A percentile compares a stretch with the other conserved stretches of the same genome.
phyloP scores from a whole-genome alignment of 2,113 vertebrate species.

The Notarius quadriscutis region DNA sequence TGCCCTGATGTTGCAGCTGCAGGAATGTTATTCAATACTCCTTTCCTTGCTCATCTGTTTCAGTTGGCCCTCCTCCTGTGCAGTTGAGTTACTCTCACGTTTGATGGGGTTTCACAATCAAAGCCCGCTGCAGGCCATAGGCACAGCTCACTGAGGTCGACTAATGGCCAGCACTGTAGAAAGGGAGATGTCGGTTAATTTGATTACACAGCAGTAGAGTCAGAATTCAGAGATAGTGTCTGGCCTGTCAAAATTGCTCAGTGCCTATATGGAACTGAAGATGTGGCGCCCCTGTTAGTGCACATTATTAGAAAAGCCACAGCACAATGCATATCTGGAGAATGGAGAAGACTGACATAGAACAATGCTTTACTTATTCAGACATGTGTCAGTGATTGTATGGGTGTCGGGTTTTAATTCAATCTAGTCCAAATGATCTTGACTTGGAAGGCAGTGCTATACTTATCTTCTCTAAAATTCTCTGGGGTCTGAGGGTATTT shows the following conservation, averaged over 20 bases:
- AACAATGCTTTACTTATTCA: constrained; percentile 58
- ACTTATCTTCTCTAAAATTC: neutral
- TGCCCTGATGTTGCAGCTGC: constrained; percentile 9
- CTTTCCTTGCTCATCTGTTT: neutral
- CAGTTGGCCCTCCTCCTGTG: constrained; percentile 23
- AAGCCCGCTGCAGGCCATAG: constrained; percentile 46
- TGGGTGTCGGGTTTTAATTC: constrained; percentile 55
- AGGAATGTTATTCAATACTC: constrained; percentile 5
- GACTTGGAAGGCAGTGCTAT: neutral
- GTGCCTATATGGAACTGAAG: neutral
- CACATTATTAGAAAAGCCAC: constrained; percentile 25
- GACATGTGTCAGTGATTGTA: constrained; percentile 48
- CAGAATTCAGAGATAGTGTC: constrained; percentile 35
- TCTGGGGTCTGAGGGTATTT: no score
- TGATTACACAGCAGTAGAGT: constrained; percentile 58
- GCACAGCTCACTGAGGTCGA: constrained; percentile 54
- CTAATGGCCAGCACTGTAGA: constrained; percentile 48
- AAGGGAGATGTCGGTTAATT: constrained; percentile 53
- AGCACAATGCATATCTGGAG: neutral
- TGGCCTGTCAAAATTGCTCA: constrained; percentile 42
- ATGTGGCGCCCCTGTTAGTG: constrained; percentile 3
- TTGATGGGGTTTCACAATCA: constrained; percentile 47
- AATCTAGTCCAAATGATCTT: constrained; percentile 14
- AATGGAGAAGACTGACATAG: constrained; percentile 35
- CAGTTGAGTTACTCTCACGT: constrained; percentile 25